Conservation (phyloP, 1,140 invertebrate species). For the Odontomachus brunneus region DNA sequence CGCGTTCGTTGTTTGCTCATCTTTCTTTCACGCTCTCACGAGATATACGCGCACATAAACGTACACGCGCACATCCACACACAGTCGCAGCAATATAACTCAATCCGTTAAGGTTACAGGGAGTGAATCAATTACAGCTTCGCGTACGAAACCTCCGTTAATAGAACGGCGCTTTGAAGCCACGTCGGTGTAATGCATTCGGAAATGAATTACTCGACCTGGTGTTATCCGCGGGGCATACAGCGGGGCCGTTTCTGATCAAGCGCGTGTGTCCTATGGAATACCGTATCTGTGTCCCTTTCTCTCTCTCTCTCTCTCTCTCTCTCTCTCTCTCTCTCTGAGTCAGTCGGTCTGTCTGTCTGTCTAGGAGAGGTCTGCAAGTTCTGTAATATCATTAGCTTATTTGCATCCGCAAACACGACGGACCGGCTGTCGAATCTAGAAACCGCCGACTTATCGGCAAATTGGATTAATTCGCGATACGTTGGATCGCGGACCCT, state of each 20-base stretch:
- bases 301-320: neutral
- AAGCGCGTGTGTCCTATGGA: constrained; percentile 11
- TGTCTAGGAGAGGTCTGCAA: constrained; percentile 35
- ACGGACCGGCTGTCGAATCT: constrained; percentile 38
- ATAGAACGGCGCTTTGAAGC: constrained; percentile 48
- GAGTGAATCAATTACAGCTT: constrained; percentile 53
- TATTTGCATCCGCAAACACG: constrained; percentile 50
- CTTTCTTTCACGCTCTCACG: constrained; percentile 42
- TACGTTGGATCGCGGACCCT: constrained; percentile 32
- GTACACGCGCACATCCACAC: neutral
- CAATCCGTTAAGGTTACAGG: constrained; percentile 59
- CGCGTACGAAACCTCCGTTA: constrained; percentile 54
- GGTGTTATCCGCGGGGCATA: constrained; percentile 37
- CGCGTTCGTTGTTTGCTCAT: constrained; percentile 51
- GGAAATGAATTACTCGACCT: constrained; percentile 45
- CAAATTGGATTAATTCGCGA: constrained; percentile 43
- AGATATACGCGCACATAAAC: neutral
- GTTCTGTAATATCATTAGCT: constrained; percentile 51
- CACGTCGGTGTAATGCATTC: constrained; percentile 51
- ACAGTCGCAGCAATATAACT: constrained; percentile 43
- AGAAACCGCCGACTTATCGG: constrained; percentile 46
- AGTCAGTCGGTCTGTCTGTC: neutral
- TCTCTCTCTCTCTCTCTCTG: constrained; percentile 3
- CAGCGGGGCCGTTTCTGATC: constrained; percentile 42
- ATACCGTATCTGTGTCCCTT: neutral